These are phyloP conservation scores for Podilymbus podiceps DNA, from an alignment of 2,113 vertebrate species.

Conservation along the genomic window DNA sequence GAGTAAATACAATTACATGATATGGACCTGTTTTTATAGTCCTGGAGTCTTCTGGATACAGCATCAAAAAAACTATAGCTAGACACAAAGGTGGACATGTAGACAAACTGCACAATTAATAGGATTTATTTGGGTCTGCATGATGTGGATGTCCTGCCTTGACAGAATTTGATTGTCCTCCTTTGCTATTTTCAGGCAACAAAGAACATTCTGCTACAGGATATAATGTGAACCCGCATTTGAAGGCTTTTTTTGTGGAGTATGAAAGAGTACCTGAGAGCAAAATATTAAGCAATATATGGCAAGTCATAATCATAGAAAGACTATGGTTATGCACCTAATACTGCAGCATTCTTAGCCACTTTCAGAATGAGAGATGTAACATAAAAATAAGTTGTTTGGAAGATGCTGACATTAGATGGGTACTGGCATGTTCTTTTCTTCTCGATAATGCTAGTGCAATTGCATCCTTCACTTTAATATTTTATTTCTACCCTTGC, in stretches of 20 bases:
- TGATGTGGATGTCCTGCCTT: background rate
- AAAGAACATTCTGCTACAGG: background rate
- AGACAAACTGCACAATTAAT: slow-evolving; percentile 4
- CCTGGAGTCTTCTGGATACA: background rate
- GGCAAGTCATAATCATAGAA: slow-evolving; percentile 13
- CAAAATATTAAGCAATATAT: slow-evolving; percentile 40
- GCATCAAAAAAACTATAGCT: background rate
- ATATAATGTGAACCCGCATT: background rate
- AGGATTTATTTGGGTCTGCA: slow-evolving; percentile 16
- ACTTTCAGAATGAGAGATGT: slow-evolving; percentile 1
- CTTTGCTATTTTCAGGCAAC: slow-evolving; percentile 11
- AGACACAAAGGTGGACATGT: background rate
- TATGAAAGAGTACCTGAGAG: background rate
- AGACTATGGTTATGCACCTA: background rate
- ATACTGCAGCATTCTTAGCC: background rate
- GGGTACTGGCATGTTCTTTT: background rate
- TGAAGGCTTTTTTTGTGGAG: background rate
- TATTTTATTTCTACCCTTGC: background rate
- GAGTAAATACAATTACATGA: background rate
- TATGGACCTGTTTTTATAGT: background rate
- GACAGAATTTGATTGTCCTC: background rate
- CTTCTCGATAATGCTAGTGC: background rate
- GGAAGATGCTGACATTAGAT: slow-evolving; percentile 3
- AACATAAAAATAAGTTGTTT: slow-evolving; percentile 24
- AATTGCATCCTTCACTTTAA: background rate